These are phyloP conservation scores for Noctilio leporinus DNA, from an alignment of 2,113 vertebrate genomes.

Conservation along the genomic window DNA sequence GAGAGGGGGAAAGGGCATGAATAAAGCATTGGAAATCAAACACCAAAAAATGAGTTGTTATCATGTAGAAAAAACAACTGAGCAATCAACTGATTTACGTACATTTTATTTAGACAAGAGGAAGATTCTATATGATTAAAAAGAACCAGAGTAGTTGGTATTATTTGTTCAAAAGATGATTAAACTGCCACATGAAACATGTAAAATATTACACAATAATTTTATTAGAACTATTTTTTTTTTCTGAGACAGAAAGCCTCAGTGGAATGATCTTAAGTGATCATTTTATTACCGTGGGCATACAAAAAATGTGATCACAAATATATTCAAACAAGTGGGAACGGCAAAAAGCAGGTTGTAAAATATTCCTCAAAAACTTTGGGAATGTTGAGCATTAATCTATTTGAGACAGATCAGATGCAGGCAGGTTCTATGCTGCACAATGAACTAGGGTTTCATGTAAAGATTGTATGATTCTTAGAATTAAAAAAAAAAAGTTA, in stretches of 20 bases:
- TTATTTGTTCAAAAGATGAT: background rate
- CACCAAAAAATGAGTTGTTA: background rate
- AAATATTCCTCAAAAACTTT: background rate
- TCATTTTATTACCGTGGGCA: background rate
- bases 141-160: background rate
- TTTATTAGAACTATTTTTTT: background rate
- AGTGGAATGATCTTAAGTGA: background rate
- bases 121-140: background rate
- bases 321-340: background rate
- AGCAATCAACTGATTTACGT: background rate
- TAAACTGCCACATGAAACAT: background rate
- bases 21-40: background rate
- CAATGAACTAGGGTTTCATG: background rate
- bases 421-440: background rate
- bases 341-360: background rate
- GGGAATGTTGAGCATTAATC: background rate
- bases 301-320: background rate
- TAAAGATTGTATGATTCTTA: background rate
- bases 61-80: background rate
- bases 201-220: background rate
- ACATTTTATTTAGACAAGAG: background rate
- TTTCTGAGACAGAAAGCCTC: background rate
- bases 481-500: background rate
- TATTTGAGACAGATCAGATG: background rate
- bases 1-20: background rate